Conservation (phyloP, 1,140 invertebrate genomes). For the Macrobrachium rosenbergii region DNA sequence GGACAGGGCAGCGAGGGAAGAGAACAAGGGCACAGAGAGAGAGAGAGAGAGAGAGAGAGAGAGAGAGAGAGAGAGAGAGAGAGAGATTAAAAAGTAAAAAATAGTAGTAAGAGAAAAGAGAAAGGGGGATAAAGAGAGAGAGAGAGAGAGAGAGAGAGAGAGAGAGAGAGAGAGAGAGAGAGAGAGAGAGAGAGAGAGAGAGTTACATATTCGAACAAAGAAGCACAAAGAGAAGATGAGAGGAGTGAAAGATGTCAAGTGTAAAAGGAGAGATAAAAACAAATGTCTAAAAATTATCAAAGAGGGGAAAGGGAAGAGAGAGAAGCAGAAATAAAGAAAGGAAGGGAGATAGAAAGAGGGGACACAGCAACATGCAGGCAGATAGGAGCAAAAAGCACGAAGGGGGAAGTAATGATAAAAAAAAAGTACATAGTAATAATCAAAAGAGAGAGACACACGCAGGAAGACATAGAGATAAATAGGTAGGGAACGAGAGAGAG, state of each 20-base stretch:
- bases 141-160: background rate
- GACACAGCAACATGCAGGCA: background rate
- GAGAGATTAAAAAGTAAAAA: constrained; percentile 3
- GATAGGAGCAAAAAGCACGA: background rate
- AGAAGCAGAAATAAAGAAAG: background rate
- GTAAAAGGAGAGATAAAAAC: constrained; percentile 3
- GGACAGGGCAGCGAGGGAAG: background rate
- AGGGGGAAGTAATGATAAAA: constrained; percentile 4
- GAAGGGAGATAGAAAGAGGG: background rate
- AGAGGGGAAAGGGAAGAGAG: constrained; percentile 8
- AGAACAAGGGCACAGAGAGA: background rate
- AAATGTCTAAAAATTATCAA: background rate
- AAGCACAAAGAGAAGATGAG: constrained; percentile 1
- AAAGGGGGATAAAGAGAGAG: background rate
- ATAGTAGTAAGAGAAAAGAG: constrained; percentile 2
- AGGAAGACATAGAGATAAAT: background rate
- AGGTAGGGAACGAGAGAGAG: background rate
- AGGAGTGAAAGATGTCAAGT: constrained; percentile 7
- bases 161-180: background rate
- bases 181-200: constrained; percentile 2
- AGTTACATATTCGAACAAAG: constrained; percentile 4
- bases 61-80: background rate
- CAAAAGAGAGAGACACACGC: constrained; percentile 2
- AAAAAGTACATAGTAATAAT: background rate
- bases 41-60: background rate